Percentiles rank a stretch among this genome's conserved stretches.
Evolutionary conservation across 1,140 invertebrate genomes (phyloP).

Genomic region (Lutraria rhynchaena): DNA sequence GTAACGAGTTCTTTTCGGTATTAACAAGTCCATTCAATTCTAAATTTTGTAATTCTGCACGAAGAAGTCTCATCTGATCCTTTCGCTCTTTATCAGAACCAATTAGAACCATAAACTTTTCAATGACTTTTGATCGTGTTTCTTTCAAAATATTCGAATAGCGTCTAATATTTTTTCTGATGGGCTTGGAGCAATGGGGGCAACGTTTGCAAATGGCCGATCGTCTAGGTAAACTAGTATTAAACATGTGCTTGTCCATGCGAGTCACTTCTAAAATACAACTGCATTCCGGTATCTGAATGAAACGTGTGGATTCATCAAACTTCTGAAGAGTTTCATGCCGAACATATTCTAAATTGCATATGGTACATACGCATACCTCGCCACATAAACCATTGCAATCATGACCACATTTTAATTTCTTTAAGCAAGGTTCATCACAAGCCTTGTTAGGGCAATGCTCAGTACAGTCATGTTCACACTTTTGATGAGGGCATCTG

Average conservation of each 20-base stretch:
- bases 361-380: constrained; percentile 79
- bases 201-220: background rate
- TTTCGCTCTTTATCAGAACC: constrained; percentile 2
- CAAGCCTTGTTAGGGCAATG: constrained; percentile 85
- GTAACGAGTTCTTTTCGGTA: background rate
- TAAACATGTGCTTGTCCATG: constrained; percentile 81
- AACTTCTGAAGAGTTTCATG: constrained; percentile 82
- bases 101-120: background rate
- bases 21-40: background rate
- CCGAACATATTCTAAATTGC: constrained; percentile 80
- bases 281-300: constrained; percentile 55
- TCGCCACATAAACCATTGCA: constrained; percentile 86
- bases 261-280: constrained; percentile 53
- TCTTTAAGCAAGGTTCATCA: constrained; percentile 62
- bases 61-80: background rate
- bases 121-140: background rate
- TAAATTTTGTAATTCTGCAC: background rate
- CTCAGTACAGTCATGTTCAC: constrained; percentile 84
- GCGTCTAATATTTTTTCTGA: constrained; percentile 5
- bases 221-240: background rate
- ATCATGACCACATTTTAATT: constrained; percentile 84
- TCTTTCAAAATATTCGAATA: constrained; percentile 26
- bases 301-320: constrained; percentile 57
- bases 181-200: constrained; percentile 33
- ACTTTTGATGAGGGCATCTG: constrained; percentile 84